These are phyloP conservation scores for Trachemys scripta DNA, from an alignment of 2,113 vertebrate species.

Conservation along the genomic window DNA sequence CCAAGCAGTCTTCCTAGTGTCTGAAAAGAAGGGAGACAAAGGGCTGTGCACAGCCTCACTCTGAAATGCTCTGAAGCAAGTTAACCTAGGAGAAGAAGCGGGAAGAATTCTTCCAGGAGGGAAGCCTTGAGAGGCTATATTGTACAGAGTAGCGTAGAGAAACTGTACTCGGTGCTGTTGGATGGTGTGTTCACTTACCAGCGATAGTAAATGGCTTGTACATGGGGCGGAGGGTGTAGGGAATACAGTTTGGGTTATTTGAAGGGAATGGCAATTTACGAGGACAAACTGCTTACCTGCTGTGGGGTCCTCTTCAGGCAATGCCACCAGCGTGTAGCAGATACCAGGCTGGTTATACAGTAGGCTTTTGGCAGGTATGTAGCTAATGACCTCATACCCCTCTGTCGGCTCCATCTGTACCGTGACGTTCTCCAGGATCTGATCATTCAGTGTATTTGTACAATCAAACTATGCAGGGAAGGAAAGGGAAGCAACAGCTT, in stretches of 20 bases:
- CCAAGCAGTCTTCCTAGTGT: not conserved
- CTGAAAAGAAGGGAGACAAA: not conserved
- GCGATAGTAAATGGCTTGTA: slow-evolving; percentile 45
- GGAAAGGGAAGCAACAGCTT: not conserved
- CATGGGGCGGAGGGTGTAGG: not conserved
- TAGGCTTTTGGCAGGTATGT: slow-evolving; percentile 79
- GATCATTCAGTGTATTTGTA: slow-evolving; percentile 85
- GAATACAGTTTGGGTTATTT: not conserved
- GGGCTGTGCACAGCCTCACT: not conserved
- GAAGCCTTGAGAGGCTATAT: not conserved
- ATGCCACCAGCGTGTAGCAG: slow-evolving; percentile 84
- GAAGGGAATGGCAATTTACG: not conserved
- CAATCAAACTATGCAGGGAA: slow-evolving; percentile 83
- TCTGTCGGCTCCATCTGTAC: slow-evolving; percentile 88
- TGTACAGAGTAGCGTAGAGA: not conserved
- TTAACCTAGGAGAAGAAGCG: not conserved
- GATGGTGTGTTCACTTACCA: slow-evolving; percentile 15
- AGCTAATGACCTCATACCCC: slow-evolving; percentile 84
- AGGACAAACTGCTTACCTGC: slow-evolving; percentile 73
- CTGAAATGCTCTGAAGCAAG: not conserved
- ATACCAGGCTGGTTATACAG: slow-evolving; percentile 86
- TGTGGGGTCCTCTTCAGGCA: slow-evolving; percentile 84
- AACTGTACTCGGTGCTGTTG: slow-evolving; percentile 14
- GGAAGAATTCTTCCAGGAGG: not conserved
- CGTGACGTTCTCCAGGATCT: slow-evolving; percentile 85